Base-by-base conservation (phyloP, 2,888 invertebrate species). In the Calameuta pallipes region DNA sequence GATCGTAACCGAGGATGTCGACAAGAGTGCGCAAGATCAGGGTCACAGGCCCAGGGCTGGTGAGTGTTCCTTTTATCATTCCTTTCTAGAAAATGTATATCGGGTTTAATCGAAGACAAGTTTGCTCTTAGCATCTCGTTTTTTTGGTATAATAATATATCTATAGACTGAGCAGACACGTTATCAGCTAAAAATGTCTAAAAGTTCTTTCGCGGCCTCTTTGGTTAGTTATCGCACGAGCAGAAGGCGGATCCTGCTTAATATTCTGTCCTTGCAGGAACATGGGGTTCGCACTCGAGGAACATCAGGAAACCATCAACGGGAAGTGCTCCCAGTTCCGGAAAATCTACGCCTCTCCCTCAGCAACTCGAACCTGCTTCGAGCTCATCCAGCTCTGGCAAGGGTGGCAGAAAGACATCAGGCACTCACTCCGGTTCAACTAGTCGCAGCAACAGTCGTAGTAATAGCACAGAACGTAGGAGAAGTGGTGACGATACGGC, bases 11-110 rank as follows among this genome's bases (percentile, higher is more conserved):
- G 94, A 94, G 85, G 94, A 94, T 90, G 85, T 87, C 13, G 90
- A 91, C 76, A 89, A 89, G 81, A 90, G 91, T 79, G 89, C 87
- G 80, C 92, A 91, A 31, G 87, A 90, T 78, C 89, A 88, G 78
- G 87, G 88, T 76, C 87, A 89, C 76, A 92, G 95, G 76, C 94
- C 93, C 71, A 93, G 95, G 79, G 95, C 95, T 81, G 96, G 95
- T 87, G 93, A 94, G 76, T 94, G 93, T 94, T 92, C 93, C 31
- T 56, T 56, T 56, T 56, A 15, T 4, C 4, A 4, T 15, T 37
- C 1, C 13, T 15, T 37, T 15, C 4, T 15, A 15, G 13, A 37
- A 37, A 13, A 37, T 12, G 3, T 12, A 12, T 36, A 36, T 36
- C 12, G 12, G 12, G 36, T 12, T 12, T 1, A 36, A 36, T 11